These are phyloP conservation scores for Sylvilagus floridanus DNA, from an alignment of 2,797 vertebrate species.

Conservation along the genomic window DNA sequence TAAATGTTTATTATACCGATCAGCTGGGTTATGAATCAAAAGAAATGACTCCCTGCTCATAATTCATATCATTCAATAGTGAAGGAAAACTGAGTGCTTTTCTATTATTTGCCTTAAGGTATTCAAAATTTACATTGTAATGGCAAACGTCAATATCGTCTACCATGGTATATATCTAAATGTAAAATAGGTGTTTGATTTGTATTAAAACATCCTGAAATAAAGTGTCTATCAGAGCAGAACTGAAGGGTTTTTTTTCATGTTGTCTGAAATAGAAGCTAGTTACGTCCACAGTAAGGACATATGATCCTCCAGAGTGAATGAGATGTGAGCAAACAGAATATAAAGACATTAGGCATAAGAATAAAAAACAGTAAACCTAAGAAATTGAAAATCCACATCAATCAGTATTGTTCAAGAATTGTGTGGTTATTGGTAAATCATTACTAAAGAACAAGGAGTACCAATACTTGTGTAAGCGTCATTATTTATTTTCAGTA, in stretches of 20 bases:
- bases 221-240: conserved; percentile 20
- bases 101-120: conserved; percentile 5
- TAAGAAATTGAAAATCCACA: not conserved
- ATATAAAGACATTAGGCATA: not conserved
- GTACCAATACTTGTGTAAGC: conserved; percentile 17
- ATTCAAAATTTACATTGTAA: conserved; percentile 45
- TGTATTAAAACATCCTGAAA: conserved; percentile 56
- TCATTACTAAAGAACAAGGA: conserved; percentile 14
- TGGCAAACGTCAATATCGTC: conserved; percentile 10
- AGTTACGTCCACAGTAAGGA: conserved; percentile 3
- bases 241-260: not conserved
- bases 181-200: conserved; percentile 35
- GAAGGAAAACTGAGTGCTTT: conserved; percentile 42
- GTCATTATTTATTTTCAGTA: conserved; percentile 35
- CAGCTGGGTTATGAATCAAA: conserved; percentile 62
- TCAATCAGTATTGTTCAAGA: not conserved
- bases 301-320: not conserved
- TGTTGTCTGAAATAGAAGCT: not conserved
- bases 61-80: conserved; percentile 61
- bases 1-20: conserved; percentile 61
- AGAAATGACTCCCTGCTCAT: conserved; percentile 28
- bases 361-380: conserved; percentile 12
- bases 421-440: conserved; percentile 44
- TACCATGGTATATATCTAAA: conserved; percentile 7
- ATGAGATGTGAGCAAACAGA: not conserved